Evolutionary conservation across 1,140 invertebrate genomes (phyloP).

Genomic region (Drosophila santomea): DNA sequence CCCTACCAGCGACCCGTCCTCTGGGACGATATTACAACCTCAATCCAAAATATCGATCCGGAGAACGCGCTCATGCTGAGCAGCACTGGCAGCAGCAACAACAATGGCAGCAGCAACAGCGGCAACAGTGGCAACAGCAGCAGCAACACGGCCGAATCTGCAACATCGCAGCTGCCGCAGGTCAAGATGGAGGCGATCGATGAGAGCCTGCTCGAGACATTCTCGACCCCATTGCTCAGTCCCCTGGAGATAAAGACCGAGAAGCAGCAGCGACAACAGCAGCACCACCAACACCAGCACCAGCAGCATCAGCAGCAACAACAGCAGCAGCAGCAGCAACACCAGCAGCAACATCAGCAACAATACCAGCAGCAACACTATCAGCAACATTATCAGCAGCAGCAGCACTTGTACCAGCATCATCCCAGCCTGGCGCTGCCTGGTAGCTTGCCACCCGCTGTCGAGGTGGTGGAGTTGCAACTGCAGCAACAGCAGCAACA

Average conservation of each 20-base stretch:
- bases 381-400: conserved; percentile 59
- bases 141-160: conserved; percentile 22
- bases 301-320: conserved; percentile 64
- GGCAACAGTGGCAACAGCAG: conserved; percentile 45
- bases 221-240: conserved; percentile 88
- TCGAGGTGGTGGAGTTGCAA: conserved; percentile 70
- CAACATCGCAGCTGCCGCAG: conserved; percentile 85
- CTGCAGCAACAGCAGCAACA: conserved; percentile 60
- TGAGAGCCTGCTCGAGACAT: conserved; percentile 85
- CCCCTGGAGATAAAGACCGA: conserved; percentile 90
- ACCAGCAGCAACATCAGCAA: conserved; percentile 51
- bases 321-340: conserved; percentile 56
- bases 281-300: conserved; percentile 64
- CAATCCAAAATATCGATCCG: conserved; percentile 94
- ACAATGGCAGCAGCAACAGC: conserved; percentile 31
- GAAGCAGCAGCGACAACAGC: conserved; percentile 85
- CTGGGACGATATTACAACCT: conserved; percentile 95
- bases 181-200: conserved; percentile 92
- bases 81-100: conserved; percentile 31
- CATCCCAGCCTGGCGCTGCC: conserved; percentile 74
- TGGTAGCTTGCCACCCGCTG: conserved; percentile 73
- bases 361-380: conserved; percentile 66
- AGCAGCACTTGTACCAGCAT: conserved; percentile 81
- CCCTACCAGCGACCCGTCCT: conserved; percentile 92
- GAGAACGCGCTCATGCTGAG: conserved; percentile 95